phyloP scores from a whole-genome alignment of 1,140 invertebrate species.

The Caenorhabditis briggsae region DNA sequence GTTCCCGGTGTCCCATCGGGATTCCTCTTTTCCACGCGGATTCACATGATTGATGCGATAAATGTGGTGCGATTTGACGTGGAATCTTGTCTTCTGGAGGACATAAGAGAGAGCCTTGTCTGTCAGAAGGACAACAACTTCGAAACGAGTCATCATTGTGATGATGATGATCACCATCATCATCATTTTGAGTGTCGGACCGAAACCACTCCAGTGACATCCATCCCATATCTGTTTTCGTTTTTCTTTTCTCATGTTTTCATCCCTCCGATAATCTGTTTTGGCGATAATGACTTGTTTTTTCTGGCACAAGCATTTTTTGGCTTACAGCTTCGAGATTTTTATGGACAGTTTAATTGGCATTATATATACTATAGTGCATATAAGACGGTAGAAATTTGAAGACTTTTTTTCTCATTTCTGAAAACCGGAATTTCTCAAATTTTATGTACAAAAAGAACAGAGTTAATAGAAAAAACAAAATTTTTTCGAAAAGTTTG shows the following conservation, averaged over 20 bases:
- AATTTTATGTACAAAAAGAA: too few relatives aligned
- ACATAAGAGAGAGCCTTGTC: background rate
- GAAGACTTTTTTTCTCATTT: too few relatives aligned
- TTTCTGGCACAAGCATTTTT: too few relatives aligned
- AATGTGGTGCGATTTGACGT: conserved; percentile 55
- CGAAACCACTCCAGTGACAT: background rate
- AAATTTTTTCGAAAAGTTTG: too few relatives aligned
- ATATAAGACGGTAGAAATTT: too few relatives aligned
- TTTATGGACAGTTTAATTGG: too few relatives aligned
- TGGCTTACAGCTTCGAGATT: too few relatives aligned
- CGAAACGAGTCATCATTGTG: background rate
- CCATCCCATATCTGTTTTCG: conserved; percentile 25
- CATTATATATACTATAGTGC: too few relatives aligned
- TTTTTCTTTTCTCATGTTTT: conserved; percentile 4
- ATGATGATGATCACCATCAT: conserved; percentile 13
- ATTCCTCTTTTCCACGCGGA: conserved; percentile 48
- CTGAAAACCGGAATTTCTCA: too few relatives aligned
- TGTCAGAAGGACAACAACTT: conserved; percentile 12
- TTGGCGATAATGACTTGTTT: background rate
- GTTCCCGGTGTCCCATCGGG: conserved; percentile 41
- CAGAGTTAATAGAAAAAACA: too few relatives aligned
- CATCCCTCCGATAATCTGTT: background rate
- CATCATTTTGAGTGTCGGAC: conserved; percentile 11
- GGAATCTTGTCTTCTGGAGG: background rate
- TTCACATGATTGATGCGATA: conserved; percentile 56